phyloP scores from a whole-genome alignment of 2,888 invertebrate genomes.

The Scotopteryx bipunctaria region DNA sequence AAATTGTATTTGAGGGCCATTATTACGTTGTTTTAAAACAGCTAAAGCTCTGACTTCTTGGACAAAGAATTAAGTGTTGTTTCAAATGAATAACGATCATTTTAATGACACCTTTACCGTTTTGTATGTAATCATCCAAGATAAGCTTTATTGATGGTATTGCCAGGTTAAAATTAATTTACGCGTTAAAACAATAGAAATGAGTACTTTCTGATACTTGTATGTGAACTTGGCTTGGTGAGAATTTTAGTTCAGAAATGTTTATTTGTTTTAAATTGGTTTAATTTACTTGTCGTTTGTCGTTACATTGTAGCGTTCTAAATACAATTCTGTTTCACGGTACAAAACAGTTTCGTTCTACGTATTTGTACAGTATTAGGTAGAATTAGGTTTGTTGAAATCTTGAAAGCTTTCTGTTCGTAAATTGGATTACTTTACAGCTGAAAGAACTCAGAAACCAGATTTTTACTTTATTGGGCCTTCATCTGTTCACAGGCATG shows the following conservation, averaged over 20 bases:
- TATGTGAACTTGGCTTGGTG: too few relatives aligned
- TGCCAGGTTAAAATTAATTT: too few relatives aligned
- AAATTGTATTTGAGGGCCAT: slow-evolving; percentile 15
- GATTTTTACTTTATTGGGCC: neutral
- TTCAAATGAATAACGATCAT: too few relatives aligned
- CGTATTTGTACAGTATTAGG: neutral
- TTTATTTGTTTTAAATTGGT: too few relatives aligned
- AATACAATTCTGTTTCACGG: neutral
- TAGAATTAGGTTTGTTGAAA: neutral
- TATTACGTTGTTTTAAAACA: slow-evolving; percentile 8
- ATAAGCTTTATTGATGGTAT: too few relatives aligned
- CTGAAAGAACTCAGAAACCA: neutral
- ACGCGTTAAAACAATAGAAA: too few relatives aligned
- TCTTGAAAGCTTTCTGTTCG: neutral
- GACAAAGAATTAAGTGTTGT: neutral
- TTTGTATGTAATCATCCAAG: too few relatives aligned
- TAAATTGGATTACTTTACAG: neutral
- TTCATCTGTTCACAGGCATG: neutral
- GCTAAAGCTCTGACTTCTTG: neutral
- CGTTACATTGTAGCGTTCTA: too few relatives aligned
- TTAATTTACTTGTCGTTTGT: too few relatives aligned
- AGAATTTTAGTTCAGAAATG: too few relatives aligned
- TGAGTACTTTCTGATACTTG: too few relatives aligned
- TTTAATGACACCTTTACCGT: too few relatives aligned
- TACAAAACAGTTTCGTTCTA: neutral